These are phyloP conservation scores for Philypnodon macrostomus DNA, from an alignment of 2,797 vertebrate species.

Conservation along the genomic window DNA sequence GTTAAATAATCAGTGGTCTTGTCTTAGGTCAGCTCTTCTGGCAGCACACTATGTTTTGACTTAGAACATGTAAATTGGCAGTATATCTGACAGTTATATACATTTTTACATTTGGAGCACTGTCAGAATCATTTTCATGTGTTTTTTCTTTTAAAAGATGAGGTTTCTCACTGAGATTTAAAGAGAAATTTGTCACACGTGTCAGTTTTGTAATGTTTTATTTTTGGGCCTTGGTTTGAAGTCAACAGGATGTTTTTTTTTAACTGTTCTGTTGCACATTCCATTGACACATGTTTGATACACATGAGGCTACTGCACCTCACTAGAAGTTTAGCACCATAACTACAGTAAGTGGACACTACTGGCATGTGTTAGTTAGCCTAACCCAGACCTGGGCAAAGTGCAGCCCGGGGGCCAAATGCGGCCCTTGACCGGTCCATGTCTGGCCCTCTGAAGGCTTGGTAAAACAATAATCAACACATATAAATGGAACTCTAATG, in stretches of 20 bases:
- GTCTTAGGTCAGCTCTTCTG: constrained; percentile 19
- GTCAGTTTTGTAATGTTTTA: constrained; percentile 14
- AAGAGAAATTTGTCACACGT: constrained; percentile 25
- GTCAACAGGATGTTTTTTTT: constrained; percentile 24
- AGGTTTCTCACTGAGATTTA: not conserved
- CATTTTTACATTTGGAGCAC: constrained; percentile 21
- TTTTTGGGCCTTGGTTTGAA: constrained; percentile 14
- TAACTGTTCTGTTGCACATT: constrained; percentile 28
- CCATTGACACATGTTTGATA: constrained; percentile 35
- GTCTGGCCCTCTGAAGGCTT: no score
- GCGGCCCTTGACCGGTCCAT: no score
- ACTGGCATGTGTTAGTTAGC: no score
- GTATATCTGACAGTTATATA: not conserved
- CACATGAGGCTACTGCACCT: constrained; percentile 27
- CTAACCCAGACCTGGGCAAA: no score
- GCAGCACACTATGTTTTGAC: constrained; percentile 25
- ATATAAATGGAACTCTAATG: no score
- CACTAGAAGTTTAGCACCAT: constrained; percentile 13
- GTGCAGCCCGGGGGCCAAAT: no score
- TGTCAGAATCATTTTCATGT: constrained; percentile 12
- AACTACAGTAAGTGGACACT: no score
- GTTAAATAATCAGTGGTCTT: constrained; percentile 17
- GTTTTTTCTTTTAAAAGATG: constrained; percentile 6
- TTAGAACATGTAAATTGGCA: constrained; percentile 12
- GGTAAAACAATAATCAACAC: no score